Evolutionary conservation across 2,113 vertebrate genomes (phyloP).

Genomic region (Paradoxurus hermaphroditus): DNA sequence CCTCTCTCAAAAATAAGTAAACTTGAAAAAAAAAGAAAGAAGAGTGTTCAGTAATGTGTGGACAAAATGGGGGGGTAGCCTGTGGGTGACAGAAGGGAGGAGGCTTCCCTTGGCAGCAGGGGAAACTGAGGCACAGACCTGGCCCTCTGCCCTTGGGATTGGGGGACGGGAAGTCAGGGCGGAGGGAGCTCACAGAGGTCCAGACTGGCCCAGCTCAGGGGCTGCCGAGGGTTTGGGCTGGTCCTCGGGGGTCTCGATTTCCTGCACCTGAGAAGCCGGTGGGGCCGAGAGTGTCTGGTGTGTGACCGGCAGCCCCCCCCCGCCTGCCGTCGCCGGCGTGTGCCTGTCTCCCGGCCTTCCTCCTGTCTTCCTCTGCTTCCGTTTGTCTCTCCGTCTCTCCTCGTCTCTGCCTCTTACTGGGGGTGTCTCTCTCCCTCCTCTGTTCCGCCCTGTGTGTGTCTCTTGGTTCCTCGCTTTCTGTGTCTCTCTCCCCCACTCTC

Average conservation of each 20-base stretch:
- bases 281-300: rapidly evolving
- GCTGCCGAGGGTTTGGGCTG: background rate
- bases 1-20: no score
- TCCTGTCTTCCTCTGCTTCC: background rate
- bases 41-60: background rate
- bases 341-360: background rate
- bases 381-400: background rate
- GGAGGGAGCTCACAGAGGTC: background rate
- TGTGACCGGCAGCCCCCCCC: no score
- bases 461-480: background rate
- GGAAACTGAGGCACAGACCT: background rate
- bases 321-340: no score
- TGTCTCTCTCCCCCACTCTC: background rate
- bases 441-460: background rate
- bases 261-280: background rate
- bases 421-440: no score
- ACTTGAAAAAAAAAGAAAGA: background rate
- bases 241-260: background rate
- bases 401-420: background rate
- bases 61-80: background rate
- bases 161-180: background rate
- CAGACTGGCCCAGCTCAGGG: background rate
- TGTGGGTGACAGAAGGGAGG: background rate
- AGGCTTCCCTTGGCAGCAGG: background rate
- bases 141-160: background rate